phyloP scores from a whole-genome alignment of 2,113 vertebrate species.

The Phyllostomus hastatus region DNA sequence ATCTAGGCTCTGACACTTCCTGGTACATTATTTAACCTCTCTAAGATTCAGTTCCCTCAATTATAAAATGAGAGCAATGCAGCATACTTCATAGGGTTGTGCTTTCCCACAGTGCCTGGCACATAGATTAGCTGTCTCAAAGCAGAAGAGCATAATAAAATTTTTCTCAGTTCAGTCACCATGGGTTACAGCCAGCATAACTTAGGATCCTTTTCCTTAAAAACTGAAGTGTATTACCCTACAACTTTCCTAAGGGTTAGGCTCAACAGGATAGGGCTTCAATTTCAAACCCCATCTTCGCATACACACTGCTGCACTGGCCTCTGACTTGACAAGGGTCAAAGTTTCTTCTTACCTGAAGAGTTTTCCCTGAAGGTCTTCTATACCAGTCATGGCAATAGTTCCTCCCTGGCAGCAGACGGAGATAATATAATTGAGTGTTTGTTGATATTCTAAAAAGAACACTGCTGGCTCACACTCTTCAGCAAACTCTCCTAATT shows the following conservation, averaged over 20 bases:
- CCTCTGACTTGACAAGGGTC: slow-evolving; percentile 62
- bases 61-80: neutral
- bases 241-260: neutral
- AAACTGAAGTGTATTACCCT: neutral
- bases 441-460: slow-evolving; percentile 55
- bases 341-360: slow-evolving; percentile 74
- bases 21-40: neutral
- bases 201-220: neutral
- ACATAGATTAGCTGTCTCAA: neutral
- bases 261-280: neutral
- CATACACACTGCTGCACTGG: neutral
- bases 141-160: neutral
- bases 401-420: slow-evolving; percentile 77
- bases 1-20: neutral
- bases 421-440: slow-evolving; percentile 75
- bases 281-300: slow-evolving; percentile 22
- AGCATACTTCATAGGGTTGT: neutral
- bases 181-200: neutral
- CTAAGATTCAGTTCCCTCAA: neutral
- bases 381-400: slow-evolving; percentile 77
- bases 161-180: neutral
- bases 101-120: neutral
- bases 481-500: slow-evolving; percentile 44
- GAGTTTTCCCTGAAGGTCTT: slow-evolving; percentile 76
- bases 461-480: slow-evolving; percentile 61